Base-by-base conservation (phyloP, 2,888 invertebrate genomes). In the Dexiosoma caninum region DNA sequence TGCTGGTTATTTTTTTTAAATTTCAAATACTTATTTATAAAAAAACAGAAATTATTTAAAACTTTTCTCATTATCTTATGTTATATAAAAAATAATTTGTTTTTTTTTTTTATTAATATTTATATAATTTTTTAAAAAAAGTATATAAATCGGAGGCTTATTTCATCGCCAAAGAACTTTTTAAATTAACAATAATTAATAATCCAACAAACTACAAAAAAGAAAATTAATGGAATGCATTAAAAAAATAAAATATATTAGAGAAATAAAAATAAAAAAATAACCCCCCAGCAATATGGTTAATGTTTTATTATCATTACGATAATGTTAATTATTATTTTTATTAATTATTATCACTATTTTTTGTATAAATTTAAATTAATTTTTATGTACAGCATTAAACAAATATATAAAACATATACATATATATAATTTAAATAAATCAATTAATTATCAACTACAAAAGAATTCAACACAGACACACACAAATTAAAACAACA, bases 101-200 rank as follows among this genome's bases (percentile, higher is more conserved):
- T 76, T 75, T 85, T 76, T 71, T 72, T 64, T 69, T 40, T 78
- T 83, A 83, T 83, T 67, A 75, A 82, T 81, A 78, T 82, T 77
- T 78, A 81, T 83, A 74, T 75, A 76, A 64, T 78, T 76, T 76
- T 81, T 77, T 62, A 82, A 84, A 84, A 80, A 77, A 67, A 85
- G 84, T 87, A 86, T 87, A 79, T 87, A 85, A 87, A 88, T 88
- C 88, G 89, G 88, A 88, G 88, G 88, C 88, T 88, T 88, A 88
- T 87, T 87, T 88, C 86, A 89, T 87, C 88, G 88, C 88, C 88
- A 88, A 88, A 88, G 88, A 88, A 87, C 84, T 83, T 84, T 83
- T 84, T 84, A 84, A 78, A 77, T 81, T 82, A 82, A 80, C 81
- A 83, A 84, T 82, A 83, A 84, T 70, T 81, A 83, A 55, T 81